Conservation (phyloP, 1,140 invertebrate species). For the Drosophila varians region DNA sequence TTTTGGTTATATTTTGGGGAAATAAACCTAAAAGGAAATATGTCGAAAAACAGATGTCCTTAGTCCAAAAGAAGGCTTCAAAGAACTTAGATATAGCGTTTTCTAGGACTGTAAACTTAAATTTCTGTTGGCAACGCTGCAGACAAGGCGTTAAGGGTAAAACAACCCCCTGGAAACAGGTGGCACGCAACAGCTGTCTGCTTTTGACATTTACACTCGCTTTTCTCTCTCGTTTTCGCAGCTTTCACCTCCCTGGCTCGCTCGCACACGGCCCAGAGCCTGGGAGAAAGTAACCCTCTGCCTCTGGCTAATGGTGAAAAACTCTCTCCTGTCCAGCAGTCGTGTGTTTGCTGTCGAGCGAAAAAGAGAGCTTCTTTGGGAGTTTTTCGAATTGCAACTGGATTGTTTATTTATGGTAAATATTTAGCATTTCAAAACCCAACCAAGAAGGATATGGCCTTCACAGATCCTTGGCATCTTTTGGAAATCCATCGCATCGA, state of each 20-base stretch:
- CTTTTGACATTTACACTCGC: constrained; percentile 30
- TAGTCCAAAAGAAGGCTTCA: not conserved
- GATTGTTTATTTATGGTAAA: constrained; percentile 46
- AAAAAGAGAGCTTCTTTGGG: constrained; percentile 26
- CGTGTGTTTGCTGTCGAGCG: constrained; percentile 49
- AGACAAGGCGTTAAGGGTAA: not conserved
- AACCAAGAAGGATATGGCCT: not conserved
- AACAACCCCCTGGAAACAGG: constrained; percentile 31
- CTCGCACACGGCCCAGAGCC: not conserved
- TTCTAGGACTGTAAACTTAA: not conserved
- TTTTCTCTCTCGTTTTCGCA: constrained; percentile 4
- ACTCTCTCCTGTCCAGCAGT: constrained; percentile 28
- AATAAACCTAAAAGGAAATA: not conserved
- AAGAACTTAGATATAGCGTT: no score
- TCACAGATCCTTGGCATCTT: not conserved
- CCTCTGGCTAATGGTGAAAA: constrained; percentile 27
- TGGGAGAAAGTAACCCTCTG: not conserved
- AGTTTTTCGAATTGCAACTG: constrained; percentile 20
- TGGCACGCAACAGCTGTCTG: constrained; percentile 39
- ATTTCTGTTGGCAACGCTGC: not conserved
- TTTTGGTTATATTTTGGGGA: not conserved
- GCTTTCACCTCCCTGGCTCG: not conserved
- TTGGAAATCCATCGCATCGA: not conserved
- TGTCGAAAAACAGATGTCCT: not conserved
- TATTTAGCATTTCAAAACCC: not conserved